Evolutionary conservation across 2,113 vertebrate genomes (phyloP), one percentile per base, ranked within the genome.

Genomic region (Narcine bancroftii): DNA sequence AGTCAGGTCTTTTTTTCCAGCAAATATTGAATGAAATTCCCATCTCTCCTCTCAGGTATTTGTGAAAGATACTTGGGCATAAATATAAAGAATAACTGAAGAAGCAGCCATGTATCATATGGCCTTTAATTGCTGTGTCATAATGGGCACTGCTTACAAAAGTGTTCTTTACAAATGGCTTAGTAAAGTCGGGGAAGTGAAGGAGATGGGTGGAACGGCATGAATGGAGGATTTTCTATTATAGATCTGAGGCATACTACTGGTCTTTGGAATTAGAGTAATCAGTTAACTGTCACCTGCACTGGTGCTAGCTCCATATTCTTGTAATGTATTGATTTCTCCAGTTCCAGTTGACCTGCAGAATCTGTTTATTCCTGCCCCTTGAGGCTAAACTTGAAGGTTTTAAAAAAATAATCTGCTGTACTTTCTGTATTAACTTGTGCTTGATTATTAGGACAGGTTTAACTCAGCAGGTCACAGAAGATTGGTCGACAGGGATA

Each of bases 381-480:
- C 66, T 3, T 69, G 21, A 24, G 66, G 66, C 66, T 69, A 24
- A 69, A 69, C 66, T 2, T 69, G 66, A 69, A 69, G 66, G 65
- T 15, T 91, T 91, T 0, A 45, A 47, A 79, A 73, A 66, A 69
- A 69, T 7, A 36, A 39, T 45, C 65, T 91, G 36, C 56, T 91
- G 42, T 65, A 69, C 65, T 47, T 71, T 91, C 39, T 91, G 39
- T 91, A 91, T 91, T 71, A 65, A 89, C 92, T 93, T 71, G 93
- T 92, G 94, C 93, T 39, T 93, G 94, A 93, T 77, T 7, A 93
- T 94, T 89, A 93, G 93, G 96, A 96, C 95, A 94, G 94, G 93
- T 94, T 96, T 95, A 95, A 93, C 94, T 93, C 94, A 92, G 95
- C 93, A 93, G 95, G 94, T 91, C 93, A 93, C 93, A 92, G 93